Evolutionary conservation across 2,113 vertebrate genomes (phyloP).

Genomic region (Potamarius usumacintae): DNA sequence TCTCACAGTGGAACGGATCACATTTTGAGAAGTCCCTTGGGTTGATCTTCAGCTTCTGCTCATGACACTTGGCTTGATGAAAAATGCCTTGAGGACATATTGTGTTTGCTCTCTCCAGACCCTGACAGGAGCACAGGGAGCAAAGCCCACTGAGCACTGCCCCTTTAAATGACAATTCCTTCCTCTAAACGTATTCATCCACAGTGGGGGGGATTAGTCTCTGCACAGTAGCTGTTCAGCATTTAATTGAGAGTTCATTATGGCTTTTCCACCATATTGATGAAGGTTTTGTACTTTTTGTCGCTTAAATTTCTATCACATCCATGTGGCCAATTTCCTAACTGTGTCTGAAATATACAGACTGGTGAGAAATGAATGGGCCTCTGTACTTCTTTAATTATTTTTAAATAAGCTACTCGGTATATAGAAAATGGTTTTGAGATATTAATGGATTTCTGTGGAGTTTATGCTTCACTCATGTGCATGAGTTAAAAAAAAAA

Average conservation of each 20-base stretch:
- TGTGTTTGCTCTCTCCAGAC: neutral
- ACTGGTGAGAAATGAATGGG: neutral
- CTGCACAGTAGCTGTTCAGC: constrained; percentile 2
- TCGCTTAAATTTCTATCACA: neutral
- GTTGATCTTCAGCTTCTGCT: neutral
- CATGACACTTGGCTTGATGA: constrained; percentile 14
- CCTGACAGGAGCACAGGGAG: neutral
- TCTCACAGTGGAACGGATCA: constrained; percentile 9
- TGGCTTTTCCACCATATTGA: constrained; percentile 1
- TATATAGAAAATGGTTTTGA: neutral
- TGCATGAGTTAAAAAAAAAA: neutral
- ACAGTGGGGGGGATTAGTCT: constrained; percentile 13
- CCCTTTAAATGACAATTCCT: constrained; percentile 43
- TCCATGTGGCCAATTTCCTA: neutral
- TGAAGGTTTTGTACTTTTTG: constrained; percentile 10
- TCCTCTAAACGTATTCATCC: constrained; percentile 19
- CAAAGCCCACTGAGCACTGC: neutral
- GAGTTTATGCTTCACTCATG: neutral
- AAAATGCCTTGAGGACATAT: constrained; percentile 24
- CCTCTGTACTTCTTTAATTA: neutral
- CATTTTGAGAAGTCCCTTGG: constrained; percentile 26
- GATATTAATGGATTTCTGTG: neutral
- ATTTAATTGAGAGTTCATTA: constrained; percentile 34
- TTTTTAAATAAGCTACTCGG: neutral
- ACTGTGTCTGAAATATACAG: neutral